Percentiles rank a stretch among this genome's conserved stretches.
These are phyloP conservation scores for Hystrix brachyura DNA, from an alignment of 2,113 vertebrate genomes.

Conservation along the genomic window DNA sequence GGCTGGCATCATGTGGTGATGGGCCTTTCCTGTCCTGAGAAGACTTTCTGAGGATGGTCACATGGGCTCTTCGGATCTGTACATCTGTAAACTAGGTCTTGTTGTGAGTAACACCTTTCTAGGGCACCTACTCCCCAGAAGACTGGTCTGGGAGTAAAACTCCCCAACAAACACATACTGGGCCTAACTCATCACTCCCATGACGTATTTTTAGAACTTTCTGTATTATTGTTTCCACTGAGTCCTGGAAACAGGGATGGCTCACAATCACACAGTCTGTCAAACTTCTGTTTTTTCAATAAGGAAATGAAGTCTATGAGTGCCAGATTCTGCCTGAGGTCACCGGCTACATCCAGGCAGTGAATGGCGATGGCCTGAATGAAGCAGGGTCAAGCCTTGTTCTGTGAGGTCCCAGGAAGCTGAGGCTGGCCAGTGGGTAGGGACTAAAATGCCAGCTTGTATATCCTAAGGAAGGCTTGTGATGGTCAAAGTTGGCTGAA, in stretches of 20 bases:
- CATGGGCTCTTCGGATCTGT: rapidly evolving
- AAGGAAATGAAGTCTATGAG: not conserved
- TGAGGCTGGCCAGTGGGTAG: not conserved
- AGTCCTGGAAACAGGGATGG: slow-evolving; percentile 20
- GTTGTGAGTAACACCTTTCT: not conserved
- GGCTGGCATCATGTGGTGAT: not conserved
- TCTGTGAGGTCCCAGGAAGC: not conserved
- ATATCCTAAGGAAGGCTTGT: not conserved
- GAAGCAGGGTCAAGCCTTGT: not conserved
- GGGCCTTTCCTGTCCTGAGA: not conserved
- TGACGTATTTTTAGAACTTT: slow-evolving; percentile 27
- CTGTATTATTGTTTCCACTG: slow-evolving; percentile 3
- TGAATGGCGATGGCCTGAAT: not conserved
- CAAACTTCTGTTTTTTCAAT: not conserved
- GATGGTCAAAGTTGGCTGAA: slow-evolving; percentile 30
- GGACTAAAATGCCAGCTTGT: not conserved
- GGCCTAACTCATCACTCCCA: not conserved
- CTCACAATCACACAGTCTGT: not conserved
- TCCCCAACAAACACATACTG: not conserved
- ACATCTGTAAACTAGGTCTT: not conserved
- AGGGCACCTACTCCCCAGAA: not conserved
- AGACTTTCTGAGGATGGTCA: not conserved
- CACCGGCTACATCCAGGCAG: not conserved
- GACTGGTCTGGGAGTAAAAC: not conserved
- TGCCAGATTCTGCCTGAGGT: not conserved